A percentile compares a stretch with the other conserved stretches of the same genome.
Conservation (phyloP, 2,113 vertebrate genomes). For the Himantopus leucocephalus region DNA sequence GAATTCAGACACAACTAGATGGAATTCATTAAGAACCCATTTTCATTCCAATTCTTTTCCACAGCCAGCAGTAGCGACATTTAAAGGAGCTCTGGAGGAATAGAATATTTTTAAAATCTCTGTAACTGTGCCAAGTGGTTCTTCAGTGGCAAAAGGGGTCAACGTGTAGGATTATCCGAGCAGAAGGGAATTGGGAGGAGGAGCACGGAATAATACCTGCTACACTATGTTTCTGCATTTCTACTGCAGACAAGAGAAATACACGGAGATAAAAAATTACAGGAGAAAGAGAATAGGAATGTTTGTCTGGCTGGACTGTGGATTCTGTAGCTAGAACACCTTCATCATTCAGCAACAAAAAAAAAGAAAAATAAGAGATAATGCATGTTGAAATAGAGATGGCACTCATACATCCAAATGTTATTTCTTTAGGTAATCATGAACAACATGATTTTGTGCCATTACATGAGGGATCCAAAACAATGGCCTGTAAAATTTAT, state of each 20-base stretch:
- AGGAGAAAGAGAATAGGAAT: background rate
- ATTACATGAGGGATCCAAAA: background rate
- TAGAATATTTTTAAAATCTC: background rate
- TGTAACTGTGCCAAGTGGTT: background rate
- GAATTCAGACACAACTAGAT: background rate
- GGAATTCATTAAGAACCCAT: background rate
- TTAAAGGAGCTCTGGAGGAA: background rate
- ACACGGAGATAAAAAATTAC: background rate
- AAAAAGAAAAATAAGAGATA: background rate
- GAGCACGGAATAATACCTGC: background rate
- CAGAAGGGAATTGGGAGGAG: background rate
- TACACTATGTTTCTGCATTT: background rate
- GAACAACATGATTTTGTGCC: background rate
- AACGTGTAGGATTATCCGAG: background rate
- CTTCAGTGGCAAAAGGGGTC: background rate
- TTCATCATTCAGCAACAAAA: background rate
- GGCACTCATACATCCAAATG: background rate
- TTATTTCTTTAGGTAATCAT: background rate
- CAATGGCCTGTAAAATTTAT: background rate
- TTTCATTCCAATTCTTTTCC: background rate
- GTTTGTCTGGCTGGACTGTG: background rate
- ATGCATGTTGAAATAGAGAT: background rate
- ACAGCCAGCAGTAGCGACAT: accelerated
- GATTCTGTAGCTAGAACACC: background rate
- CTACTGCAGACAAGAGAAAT: background rate